Base-by-base conservation (phyloP, 2,888 invertebrate species). In the Desoria tigrina region DNA sequence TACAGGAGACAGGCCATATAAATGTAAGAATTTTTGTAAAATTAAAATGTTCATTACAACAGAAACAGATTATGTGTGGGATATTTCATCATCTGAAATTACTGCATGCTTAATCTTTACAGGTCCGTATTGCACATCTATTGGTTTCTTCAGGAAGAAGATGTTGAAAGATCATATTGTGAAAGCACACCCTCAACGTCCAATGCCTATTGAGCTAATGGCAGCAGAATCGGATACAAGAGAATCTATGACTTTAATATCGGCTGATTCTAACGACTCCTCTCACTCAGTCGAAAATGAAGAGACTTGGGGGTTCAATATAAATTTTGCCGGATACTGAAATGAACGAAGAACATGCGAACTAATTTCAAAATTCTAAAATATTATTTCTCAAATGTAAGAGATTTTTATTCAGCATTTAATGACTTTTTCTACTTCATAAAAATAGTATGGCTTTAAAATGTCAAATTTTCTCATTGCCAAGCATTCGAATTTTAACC, bases 101-200 rank as follows among this genome's bases (percentile, higher is more conserved):
- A n/a, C n/a, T n/a, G n/a, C n/a, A n/a, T n/a, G n/a, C n/a, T n/a
- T n/a, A n/a, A n/a, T n/a, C n/a, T n/a, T n/a, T n/a, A n/a, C 27
- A 58, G 58, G 58, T 61, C 66, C 71, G 28, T 74, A 67, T 51
- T 74, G 74, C 49, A 68, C 69, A 0, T 66, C 68, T 18, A 61
- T 69, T 61, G 74, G 74, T 1, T 74, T 73, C 45, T 74, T 74
- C 42, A 66, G 74, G 1, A 74, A 74, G 57, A 74, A 74, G 54
- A 73, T 71, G 70, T 42, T 73, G 4, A 68, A 72, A 23, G 74
- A 74, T 18, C 74, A 74, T 21, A 73, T 74, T 23, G 57, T 65
- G 2, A 72, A 70, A 61, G 56, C 49, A 32, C 74, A 74, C 53
- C 72, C 74, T 16, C 69, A 73, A 50, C 58, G 69, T 49, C 62